These are phyloP conservation scores for Biston betularia DNA, from an alignment of 2,888 invertebrate genomes.

Conservation along the genomic window DNA sequence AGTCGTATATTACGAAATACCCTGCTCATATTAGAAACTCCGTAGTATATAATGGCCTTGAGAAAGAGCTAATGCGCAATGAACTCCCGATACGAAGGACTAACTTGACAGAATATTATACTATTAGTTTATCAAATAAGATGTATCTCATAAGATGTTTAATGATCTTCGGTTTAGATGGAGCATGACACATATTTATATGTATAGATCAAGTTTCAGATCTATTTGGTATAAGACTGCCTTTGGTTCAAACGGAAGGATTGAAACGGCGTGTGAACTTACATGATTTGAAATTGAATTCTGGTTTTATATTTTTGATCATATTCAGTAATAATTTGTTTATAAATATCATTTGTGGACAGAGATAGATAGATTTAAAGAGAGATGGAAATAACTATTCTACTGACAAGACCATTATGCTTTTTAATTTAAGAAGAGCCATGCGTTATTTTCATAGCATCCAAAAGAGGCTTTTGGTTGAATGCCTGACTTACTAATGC, in stretches of 20 bases:
- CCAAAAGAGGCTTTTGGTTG: too few species aligned
- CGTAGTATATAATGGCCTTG: background rate
- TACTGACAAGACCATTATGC: too few species aligned
- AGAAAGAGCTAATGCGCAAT: background rate
- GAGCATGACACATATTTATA: conserved; percentile 40
- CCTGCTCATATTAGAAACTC: too few species aligned
- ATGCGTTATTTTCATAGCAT: too few species aligned
- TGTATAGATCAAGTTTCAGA: conserved; percentile 51
- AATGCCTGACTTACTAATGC: too few species aligned
- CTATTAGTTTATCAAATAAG: conserved; percentile 15
- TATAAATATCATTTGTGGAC: too few species aligned
- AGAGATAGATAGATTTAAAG: too few species aligned
- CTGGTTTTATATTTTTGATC: conserved; percentile 4
- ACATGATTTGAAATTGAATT: conserved; percentile 1
- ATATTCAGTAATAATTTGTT: background rate
- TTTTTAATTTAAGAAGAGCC: too few species aligned
- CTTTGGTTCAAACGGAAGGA: conserved; percentile 61
- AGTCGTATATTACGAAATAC: background rate
- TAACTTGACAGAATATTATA: conserved; percentile 6
- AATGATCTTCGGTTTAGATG: conserved; percentile 32
- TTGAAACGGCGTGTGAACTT: conserved; percentile 21
- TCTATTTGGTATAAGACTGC: conserved; percentile 57
- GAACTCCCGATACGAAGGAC: background rate
- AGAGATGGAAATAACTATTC: too few species aligned
- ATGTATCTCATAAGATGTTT: conserved; percentile 10